A percentile compares a stretch with the other conserved stretches of the same genome.
Conservation (phyloP, 2,888 invertebrate genomes). For the Tuta absoluta region DNA sequence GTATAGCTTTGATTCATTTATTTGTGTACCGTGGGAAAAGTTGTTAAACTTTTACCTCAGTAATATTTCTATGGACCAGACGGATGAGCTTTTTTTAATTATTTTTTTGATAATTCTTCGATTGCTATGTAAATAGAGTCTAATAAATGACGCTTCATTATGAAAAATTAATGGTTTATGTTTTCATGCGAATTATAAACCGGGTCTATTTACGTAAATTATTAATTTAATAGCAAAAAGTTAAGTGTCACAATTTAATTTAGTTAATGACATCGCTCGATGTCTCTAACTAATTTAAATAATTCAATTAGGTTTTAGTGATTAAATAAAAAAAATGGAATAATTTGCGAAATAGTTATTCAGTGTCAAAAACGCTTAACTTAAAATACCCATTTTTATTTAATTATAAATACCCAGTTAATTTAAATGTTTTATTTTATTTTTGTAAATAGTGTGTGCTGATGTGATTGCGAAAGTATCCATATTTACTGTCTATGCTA, state of each 20-base stretch:
- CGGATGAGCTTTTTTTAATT: constrained; percentile 5
- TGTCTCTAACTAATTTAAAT: not conserved
- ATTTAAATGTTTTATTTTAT: too few species aligned
- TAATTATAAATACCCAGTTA: too few species aligned
- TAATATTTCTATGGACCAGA: constrained; percentile 27
- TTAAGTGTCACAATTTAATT: not conserved
- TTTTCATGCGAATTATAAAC: constrained; percentile 12
- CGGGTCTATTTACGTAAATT: constrained; percentile 6
- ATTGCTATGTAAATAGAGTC: not conserved
- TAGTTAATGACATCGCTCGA: not conserved
- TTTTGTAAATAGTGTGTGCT: too few species aligned
- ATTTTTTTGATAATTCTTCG: constrained; percentile 14
- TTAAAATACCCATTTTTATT: too few species aligned
- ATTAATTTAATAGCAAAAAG: not conserved
- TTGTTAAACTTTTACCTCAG: constrained; percentile 15
- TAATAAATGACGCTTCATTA: too few species aligned
- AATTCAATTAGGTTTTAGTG: not conserved
- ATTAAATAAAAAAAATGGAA: too few species aligned
- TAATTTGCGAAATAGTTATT: too few species aligned
- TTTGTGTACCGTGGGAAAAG: constrained; percentile 41
- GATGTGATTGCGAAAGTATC: too few species aligned
- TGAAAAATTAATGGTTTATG: not conserved
- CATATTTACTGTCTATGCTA: too few species aligned
- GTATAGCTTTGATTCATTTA: constrained; percentile 43
- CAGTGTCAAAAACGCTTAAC: too few species aligned